Evolutionary conservation across 2,888 invertebrate species (phyloP).

Genomic region (Aspidiotus destructor): DNA sequence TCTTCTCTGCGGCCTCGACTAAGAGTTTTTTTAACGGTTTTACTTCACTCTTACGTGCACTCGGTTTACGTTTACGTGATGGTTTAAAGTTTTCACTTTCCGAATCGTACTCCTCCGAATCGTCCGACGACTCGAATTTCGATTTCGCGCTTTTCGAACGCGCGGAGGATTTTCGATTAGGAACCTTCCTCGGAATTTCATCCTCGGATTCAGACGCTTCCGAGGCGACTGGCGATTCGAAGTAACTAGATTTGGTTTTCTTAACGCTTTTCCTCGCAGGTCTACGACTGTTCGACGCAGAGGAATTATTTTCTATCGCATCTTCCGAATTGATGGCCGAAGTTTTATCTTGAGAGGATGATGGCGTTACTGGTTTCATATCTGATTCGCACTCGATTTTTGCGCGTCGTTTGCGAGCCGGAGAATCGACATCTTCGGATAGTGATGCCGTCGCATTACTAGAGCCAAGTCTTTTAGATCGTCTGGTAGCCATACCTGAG

Average conservation of each 20-base stretch:
- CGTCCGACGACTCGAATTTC: neutral
- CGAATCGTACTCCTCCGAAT: neutral
- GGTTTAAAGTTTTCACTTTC: neutral
- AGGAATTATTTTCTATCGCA: neutral
- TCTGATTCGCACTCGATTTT: neutral
- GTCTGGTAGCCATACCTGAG: neutral
- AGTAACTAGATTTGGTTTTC: slow-evolving; percentile 19
- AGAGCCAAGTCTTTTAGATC: neutral
- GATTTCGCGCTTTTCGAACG: neutral
- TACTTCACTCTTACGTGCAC: neutral
- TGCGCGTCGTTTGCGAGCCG: neutral
- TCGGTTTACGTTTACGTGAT: neutral
- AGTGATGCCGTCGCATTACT: neutral
- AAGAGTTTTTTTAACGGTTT: neutral
- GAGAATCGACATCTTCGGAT: neutral
- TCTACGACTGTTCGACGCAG: neutral
- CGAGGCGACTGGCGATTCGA: slow-evolving; percentile 18
- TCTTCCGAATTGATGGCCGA: neutral
- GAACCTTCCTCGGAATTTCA: neutral
- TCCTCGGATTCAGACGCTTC: slow-evolving; percentile 4
- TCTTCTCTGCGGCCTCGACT: neutral
- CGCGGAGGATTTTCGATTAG: neutral
- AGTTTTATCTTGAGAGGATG: no score
- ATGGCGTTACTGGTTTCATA: no score
- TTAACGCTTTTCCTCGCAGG: neutral